Evolutionary conservation across 1,140 invertebrate species (phyloP), one percentile per base, ranked within the genome.

Genomic region (Spodoptera frugiperda): DNA sequence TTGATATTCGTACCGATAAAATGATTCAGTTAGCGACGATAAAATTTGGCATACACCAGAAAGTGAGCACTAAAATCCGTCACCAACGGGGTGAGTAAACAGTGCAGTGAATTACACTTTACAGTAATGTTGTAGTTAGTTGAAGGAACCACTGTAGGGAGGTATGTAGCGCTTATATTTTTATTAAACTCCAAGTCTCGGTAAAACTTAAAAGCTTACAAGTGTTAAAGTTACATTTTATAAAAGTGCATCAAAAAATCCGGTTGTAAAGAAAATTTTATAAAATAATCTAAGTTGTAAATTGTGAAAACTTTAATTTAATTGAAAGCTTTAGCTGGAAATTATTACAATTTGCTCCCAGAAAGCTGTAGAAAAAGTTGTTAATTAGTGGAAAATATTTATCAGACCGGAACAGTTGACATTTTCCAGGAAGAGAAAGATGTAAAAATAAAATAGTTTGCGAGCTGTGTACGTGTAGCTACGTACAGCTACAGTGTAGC

Each of bases 11-110:
- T 78, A 78, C 78, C 76, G 78, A 81, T 81, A 93, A 93, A 94
- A 95, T 95, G 95, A 94, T 95, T 93, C 94, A 94, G 91, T 95
- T 95, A 93, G 95, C 94, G 84, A 95, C 94, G 81, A 94, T 95
- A 80, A 95, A 95, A 91, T 95, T 95, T 93, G 94, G 93, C 93
- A 95, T 95, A 86, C 94, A 95, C 78, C 87, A 90, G 84, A 92
- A 93, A 93, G 90, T 92, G 88, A 89, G 88, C 88, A 88, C 82
- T 88, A 91, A 89, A 90, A 93, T 92, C 89, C 91, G 94, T 84
- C 91, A 89, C 81, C 93, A 87, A 82, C 93, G 95, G 90, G 90
- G 90, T 93, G 90, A 93, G 91, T 93, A 93, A 86, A 90, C 85
- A 91, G 91, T 93, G 91, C 85, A 91, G 91, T 93, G 91, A 88